Conservation (phyloP, 1,140 invertebrate species). For the Ostrea edulis region DNA sequence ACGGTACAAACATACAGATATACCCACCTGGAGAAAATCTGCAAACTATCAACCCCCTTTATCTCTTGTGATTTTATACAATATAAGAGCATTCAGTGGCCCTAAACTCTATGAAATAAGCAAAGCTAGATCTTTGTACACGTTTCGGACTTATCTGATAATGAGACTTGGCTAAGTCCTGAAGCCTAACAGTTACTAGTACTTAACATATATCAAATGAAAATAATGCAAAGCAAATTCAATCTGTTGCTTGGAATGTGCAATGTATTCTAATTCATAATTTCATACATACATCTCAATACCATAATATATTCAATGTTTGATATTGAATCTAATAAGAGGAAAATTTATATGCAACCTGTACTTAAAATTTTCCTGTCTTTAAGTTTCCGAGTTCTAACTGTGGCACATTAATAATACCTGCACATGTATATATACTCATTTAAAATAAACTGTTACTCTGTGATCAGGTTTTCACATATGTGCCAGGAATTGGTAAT, state of each 20-base stretch:
- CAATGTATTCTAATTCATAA: neutral
- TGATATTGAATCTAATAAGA: neutral
- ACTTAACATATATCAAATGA: neutral
- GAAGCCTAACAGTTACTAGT: neutral
- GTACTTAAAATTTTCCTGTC: neutral
- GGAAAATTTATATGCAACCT: neutral
- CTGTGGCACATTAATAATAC: too few relatives aligned
- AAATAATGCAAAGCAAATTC: neutral
- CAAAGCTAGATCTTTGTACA: slow-evolving; percentile 7
- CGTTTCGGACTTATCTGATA: neutral
- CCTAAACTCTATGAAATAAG: neutral
- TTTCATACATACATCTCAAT: slow-evolving; percentile 3
- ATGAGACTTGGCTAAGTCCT: neutral
- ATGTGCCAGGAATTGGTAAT: neutral
- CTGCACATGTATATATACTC: too few relatives aligned
- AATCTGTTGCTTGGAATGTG: neutral
- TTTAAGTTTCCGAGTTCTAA: neutral
- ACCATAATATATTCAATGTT: neutral
- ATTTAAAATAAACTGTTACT: too few relatives aligned
- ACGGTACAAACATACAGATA: neutral
- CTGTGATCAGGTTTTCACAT: too few relatives aligned
- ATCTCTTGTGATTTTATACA: neutral
- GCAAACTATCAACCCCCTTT: neutral
- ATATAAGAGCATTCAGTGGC: neutral
- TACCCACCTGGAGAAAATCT: neutral